These are phyloP conservation scores for Diabrotica undecimpunctata DNA, from an alignment of 1,140 invertebrate genomes.

Conservation along the genomic window DNA sequence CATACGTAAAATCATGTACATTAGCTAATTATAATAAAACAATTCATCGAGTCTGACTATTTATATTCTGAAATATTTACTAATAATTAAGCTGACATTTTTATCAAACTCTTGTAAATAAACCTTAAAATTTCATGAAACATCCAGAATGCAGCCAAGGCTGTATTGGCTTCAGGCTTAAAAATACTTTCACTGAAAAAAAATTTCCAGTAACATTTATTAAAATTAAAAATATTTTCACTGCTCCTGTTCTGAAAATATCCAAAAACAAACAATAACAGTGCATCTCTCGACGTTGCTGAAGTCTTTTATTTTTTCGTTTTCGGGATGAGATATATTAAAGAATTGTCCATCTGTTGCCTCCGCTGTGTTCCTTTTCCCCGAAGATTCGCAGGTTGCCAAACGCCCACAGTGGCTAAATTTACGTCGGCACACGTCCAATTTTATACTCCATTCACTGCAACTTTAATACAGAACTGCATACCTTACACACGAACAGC, in stretches of 20 bases:
- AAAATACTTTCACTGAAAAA: too few relatives aligned
- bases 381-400: slow-evolving; percentile 47
- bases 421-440: slow-evolving; percentile 45
- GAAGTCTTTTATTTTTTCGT: neutral
- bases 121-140: too few relatives aligned
- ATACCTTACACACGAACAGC: slow-evolving; percentile 5
- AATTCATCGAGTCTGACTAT: too few relatives aligned
- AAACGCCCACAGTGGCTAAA: slow-evolving; percentile 47
- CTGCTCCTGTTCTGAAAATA: neutral
- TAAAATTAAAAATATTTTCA: too few relatives aligned
- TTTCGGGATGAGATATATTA: slow-evolving; percentile 28
- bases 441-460: slow-evolving; percentile 48
- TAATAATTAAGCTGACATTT: too few relatives aligned
- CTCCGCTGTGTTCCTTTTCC: slow-evolving; percentile 41
- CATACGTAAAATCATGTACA: too few relatives aligned
- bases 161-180: too few relatives aligned
- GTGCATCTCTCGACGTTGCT: slow-evolving; percentile 5
- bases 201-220: too few relatives aligned
- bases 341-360: slow-evolving; percentile 46
- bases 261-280: slow-evolving; percentile 17
- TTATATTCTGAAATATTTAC: too few relatives aligned
- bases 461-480: slow-evolving; percentile 29
- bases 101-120: too few relatives aligned
- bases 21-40: too few relatives aligned
- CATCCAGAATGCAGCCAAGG: too few relatives aligned